phyloP scores from a whole-genome alignment of 2,113 vertebrate species.

The Nesoenas mayeri region DNA sequence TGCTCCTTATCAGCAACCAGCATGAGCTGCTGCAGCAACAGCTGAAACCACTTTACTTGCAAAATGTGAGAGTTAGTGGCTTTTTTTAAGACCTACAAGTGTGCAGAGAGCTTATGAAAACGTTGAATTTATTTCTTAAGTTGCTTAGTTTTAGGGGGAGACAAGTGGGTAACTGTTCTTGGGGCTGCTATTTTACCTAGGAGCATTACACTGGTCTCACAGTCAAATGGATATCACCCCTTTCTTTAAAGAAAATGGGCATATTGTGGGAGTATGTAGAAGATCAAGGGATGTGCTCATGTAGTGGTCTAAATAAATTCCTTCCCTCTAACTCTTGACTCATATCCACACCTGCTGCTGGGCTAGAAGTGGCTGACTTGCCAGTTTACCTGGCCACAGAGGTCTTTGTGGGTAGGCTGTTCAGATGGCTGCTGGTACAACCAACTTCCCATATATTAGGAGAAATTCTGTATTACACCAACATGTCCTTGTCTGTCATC shows the following conservation, averaged over 20 bases:
- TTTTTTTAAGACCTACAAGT: background rate
- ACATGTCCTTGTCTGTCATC: background rate
- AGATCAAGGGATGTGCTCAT: fast-evolving
- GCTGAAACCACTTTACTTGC: background rate
- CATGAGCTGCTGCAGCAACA: background rate
- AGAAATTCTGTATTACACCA: background rate
- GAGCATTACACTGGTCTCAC: background rate
- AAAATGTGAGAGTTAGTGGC: background rate
- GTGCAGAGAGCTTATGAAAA: background rate
- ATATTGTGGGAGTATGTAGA: background rate
- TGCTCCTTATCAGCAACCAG: background rate
- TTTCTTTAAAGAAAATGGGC: background rate
- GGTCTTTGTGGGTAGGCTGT: background rate
- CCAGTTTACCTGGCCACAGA: background rate
- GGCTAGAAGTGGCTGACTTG: background rate
- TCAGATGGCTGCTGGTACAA: background rate
- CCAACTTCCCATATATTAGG: background rate
- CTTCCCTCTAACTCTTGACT: background rate
- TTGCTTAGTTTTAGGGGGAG: background rate
- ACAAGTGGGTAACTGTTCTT: background rate
- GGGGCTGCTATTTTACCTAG: background rate
- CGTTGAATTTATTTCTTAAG: background rate
- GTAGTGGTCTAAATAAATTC: background rate
- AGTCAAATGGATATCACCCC: background rate
- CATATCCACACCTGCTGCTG: background rate